Evolutionary conservation across 2,888 invertebrate species (phyloP), one percentile per base, ranked within the genome.

Genomic region (Spilarctia lutea): DNA sequence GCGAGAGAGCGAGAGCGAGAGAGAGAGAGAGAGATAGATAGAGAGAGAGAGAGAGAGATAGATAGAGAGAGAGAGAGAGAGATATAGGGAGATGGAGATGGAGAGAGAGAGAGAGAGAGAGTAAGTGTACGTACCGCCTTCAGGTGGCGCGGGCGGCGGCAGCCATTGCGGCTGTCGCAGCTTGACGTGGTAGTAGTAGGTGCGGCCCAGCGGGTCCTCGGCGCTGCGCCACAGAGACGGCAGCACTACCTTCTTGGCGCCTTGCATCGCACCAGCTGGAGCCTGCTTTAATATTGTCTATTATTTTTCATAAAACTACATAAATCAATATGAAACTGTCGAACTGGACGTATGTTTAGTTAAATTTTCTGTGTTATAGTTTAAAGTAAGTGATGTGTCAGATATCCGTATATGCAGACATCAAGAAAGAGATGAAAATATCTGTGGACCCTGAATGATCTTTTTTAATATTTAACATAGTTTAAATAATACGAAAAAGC

Each of bases 131-230:
- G 66, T 75, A 80, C 85, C 84, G 1, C 73, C 65, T 0, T 78
- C 76, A 0, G n/a, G 0, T 0, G 81, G 80, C 45, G 27, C 0
- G 71, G 80, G 80, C 30, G 94, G 93, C 0, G 95, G 93, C 1
- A 96, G 94, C 98, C 98, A 98, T 89, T 98, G 98, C 35, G 98
- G 96, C 83, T 97, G 96, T 13, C 98, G 95, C 70, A 97, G 96
- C 91, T 97, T 97, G 2, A 97, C 96, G 91, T 99, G 99, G 94
- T 99, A 99, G 94, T 99, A 99, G 93, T 99, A 99, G 0, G 97
- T 96, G 81, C 98, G 97, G 0, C 99, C 99, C 73, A 98, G 97
- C 4, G 96, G 94, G 90, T 99, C 99, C 78, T 96, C 96, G 0
- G 98, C 98, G 85, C 97, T 97, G 86, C 98, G 98, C 99, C 99